Evolutionary conservation across 2,113 vertebrate genomes (phyloP), one percentile per base, ranked within the genome.

Genomic region (Pteropus alecto): DNA sequence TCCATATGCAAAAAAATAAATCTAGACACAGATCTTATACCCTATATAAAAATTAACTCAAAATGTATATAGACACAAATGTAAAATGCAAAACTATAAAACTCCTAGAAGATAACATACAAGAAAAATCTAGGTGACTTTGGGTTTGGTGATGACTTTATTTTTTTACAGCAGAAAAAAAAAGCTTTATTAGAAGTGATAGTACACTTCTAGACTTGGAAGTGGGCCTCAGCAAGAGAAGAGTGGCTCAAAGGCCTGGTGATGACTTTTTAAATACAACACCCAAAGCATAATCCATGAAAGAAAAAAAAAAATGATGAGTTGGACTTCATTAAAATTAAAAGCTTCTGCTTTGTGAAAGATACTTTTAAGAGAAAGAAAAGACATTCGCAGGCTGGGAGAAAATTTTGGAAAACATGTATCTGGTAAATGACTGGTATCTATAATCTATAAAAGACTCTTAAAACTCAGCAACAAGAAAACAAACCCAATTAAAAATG

Each of bases 11-110:
- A 93, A 90, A 90, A 78, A 61, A 77, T 61, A 35, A 88, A 61
- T 77, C 16, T 86, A 94, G 38, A 81, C 48, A 81, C 19, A 76
- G 67, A 51, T 81, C 60, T 90, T 51, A 86, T 0, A 60, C n/a
- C 38, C 0, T 28, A 63, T 26, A 79, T 46, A 90, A 86, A 96
- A 96, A 90, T 60, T 51, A 96, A 81, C 87, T 87, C 65, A 94
- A 86, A 94, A 48, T 73, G n/a, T 86, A 86, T 71, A 73, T 63
- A 79, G 56, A 56, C 46, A n/a, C 85, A 67, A 79, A 93, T 28
- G 15, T 81, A 87, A 87, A 95, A 79, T 38, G 65, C 21, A 87
- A 87, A 81, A 58, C 46, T 56, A 60, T 33, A 38, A 81, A 51
- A 67, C 2, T 58, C 48, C 74, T 81, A 33, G 38, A 81, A 65